Base-by-base conservation (phyloP, 2,888 invertebrate species). In the Tethea ocularis region DNA sequence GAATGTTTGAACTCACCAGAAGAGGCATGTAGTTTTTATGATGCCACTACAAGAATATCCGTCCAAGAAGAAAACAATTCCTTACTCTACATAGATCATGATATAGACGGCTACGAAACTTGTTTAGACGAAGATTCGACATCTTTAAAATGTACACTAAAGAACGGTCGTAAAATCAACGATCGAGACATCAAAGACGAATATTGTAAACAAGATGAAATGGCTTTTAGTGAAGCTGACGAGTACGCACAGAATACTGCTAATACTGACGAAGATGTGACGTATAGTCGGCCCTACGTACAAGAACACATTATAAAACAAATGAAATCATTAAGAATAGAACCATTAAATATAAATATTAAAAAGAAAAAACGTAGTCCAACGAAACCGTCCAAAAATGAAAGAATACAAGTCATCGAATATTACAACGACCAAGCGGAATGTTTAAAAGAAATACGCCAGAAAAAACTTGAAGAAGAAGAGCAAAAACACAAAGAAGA, bases 341-440 rank as follows among this genome's bases (percentile, higher is more conserved):
- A 93, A 72, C 90, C 93, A 5, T 66, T 93, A 46, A 91, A 92
- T 69, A 77, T 92, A 59, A 90, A 90, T 52, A 77, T 92, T 61
- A 81, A 79, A 62, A 91, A 87, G 67, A 88, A 82, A 59, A 89
- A 87, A 71, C 80, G 83, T 65, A 91, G 90, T 74, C 91, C 91
- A 15, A 87, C 85, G 0, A 91, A 90, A 65, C 85, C 89, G 78
- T 86, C 89, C 79, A 91, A 89, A 64, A 80, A 70, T 51, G 87
- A 87, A 52, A 83, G 84, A 55, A 77, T 82, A 64, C 78, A 84
- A 71, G 90, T 89, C 67, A 89, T 94, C 33, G 95, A 95, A 79
- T 95, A 95, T 69, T 95, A 95, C 80, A 95, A 95, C 80, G 95
- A 94, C 67, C 94, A 95, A 80, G 94, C 93, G 57, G 94, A 95